Evolutionary conservation across 2,888 invertebrate genomes (phyloP), one percentile per base, ranked within the genome.

Genomic region (Sarcophaga caerulescens): DNA sequence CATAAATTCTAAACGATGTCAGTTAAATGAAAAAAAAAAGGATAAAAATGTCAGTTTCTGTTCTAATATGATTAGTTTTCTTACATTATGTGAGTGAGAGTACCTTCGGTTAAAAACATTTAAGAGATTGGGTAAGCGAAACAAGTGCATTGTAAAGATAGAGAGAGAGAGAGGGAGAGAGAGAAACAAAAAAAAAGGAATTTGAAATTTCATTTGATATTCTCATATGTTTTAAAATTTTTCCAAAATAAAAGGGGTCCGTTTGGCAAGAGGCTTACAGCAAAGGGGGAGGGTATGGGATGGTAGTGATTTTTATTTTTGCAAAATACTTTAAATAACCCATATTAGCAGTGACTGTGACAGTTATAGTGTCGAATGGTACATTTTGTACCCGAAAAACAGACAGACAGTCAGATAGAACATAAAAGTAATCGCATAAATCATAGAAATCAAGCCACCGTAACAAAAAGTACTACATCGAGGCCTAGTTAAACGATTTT

Each of bases 291-390:
- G 82, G 77, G 17, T n/a, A 35, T 11, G 21, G 57, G 1, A 1
- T 52, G 52, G 17, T 71, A 81, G 66, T 75, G 45, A 73, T 78
- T 84, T 84, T 62, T 25, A 69, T 65, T 80, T 86, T 75, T 47
- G 84, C 74, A 86, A 86, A 52, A 85, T 63, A 59, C 83, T 74
- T 81, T 81, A 70, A 79, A 81, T 86, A 86, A 78, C 83, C 83
- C 83, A 81, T 81, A 81, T 81, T 83, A 78, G n/a, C 63, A 73
- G 59, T 45, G 76, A 47, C 52, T 66, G 44, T 52, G 52, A 52
- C 52, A 52, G 52, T 52, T 52, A 52, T 52, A 17, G 17, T 35
- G 35, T 52, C 10, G 52, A 10, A 52, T 52, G 14, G 52, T 52
- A 52, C 17, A 4, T 80, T 76, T 76, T n/a, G 25, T 65, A 17